Evolutionary conservation across 2,113 vertebrate species (phyloP).

Genomic region (Pterocles gutturalis): DNA sequence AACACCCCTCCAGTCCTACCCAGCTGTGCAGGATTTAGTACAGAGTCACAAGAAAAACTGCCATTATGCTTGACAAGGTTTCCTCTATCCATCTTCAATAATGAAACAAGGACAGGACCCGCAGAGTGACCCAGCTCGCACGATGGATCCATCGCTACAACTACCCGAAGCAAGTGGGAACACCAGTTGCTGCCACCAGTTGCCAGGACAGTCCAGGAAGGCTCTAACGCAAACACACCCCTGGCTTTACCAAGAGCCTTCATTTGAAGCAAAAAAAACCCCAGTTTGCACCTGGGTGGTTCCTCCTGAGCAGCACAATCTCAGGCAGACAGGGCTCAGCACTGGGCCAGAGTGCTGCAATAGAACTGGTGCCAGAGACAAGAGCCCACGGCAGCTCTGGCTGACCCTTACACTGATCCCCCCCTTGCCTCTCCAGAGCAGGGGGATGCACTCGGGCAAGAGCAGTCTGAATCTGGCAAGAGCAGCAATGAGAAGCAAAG

Average conservation of each 20-base stretch:
- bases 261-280: background rate
- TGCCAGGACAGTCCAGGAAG: background rate
- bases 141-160: background rate
- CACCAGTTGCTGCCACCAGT: background rate
- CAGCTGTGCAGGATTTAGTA: background rate
- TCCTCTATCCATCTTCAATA: background rate
- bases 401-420: background rate
- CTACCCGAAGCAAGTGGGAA: background rate
- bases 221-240: background rate
- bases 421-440: rapidly evolving
- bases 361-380: background rate
- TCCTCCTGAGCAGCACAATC: background rate
- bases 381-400: background rate
- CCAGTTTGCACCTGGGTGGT: background rate
- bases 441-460: background rate
- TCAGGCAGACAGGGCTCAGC: background rate
- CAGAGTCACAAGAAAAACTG: background rate
- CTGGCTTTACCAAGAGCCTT: background rate
- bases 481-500: background rate
- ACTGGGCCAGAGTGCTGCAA: background rate
- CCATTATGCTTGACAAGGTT: background rate
- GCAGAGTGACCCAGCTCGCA: rapidly evolving
- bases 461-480: background rate
- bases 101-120: background rate
- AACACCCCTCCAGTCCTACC: rapidly evolving